Conservation (phyloP, 2,113 vertebrate genomes). For the Apteryx owenii region DNA sequence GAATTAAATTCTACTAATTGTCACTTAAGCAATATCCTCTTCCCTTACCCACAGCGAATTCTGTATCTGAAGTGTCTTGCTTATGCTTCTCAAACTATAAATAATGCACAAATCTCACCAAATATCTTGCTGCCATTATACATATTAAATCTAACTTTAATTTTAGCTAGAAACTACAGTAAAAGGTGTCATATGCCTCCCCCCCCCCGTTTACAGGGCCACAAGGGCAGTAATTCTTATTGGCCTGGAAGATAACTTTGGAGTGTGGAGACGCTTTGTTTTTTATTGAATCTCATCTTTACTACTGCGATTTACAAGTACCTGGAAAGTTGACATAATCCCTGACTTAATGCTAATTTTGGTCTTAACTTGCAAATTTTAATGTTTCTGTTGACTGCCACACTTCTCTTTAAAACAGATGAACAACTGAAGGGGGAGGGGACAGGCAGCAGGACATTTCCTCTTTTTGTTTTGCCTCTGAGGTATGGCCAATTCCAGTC, state of each 20-base stretch:
- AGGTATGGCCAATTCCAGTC: not conserved
- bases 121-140: not conserved
- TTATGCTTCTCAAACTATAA: not conserved
- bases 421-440: not conserved
- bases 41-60: not conserved
- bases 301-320: not conserved
- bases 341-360: not conserved
- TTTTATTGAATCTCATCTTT: not conserved
- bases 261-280: not conserved
- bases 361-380: not conserved
- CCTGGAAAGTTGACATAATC: not conserved
- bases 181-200: not conserved
- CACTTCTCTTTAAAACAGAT: not conserved
- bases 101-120: not conserved
- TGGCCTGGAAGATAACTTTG: not conserved
- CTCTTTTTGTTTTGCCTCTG: conserved; percentile 25
- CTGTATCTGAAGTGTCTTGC: not conserved
- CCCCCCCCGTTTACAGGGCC: not conserved
- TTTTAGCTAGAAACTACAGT: not conserved
- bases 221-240: not conserved
- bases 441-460: not conserved
- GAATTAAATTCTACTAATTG: not conserved
- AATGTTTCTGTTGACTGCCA: not conserved
- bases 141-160: not conserved
- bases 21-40: not conserved